Conservation (phyloP, 2,888 invertebrate genomes). For the Phoenoteleia sp. region DNA sequence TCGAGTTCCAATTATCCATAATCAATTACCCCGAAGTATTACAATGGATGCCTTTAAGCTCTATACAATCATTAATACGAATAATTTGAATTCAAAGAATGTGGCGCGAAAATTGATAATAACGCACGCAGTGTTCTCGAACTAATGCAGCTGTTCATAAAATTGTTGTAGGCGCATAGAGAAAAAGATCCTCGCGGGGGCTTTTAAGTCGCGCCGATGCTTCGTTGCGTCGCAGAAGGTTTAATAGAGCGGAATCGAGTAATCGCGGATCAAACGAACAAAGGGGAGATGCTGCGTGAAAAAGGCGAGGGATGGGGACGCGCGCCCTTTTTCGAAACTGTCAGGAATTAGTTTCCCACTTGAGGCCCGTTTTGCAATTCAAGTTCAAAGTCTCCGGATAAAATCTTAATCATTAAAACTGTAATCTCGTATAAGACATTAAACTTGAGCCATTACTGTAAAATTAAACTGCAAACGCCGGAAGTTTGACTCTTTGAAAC, state of each 20-base stretch:
- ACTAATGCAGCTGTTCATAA: conserved; percentile 30
- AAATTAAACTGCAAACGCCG: conserved; percentile 21
- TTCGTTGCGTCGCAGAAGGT: conserved; percentile 36
- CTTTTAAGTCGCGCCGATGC: conserved; percentile 40
- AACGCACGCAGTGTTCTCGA: conserved; percentile 10
- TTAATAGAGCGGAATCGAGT: conserved; percentile 63
- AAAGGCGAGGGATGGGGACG: conserved; percentile 8
- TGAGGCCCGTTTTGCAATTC: conserved; percentile 21
- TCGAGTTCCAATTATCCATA: background rate
- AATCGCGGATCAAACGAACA: conserved; percentile 54
- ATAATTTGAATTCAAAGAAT: conserved; percentile 21
- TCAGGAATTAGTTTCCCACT: conserved; percentile 20
- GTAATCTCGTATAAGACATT: conserved; percentile 44
- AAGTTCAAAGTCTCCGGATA: conserved; percentile 48
- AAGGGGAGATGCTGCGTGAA: conserved; percentile 29
- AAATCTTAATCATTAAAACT: conserved; percentile 52
- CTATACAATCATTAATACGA: conserved; percentile 23
- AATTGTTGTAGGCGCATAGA: conserved; percentile 35
- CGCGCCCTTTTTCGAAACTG: background rate
- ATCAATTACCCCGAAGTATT: conserved; percentile 24
- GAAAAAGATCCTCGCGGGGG: conserved; percentile 8
- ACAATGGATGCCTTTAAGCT: conserved; percentile 12
- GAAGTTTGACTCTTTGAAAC: conserved; percentile 27
- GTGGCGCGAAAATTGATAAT: conserved; percentile 35
- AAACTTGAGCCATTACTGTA: conserved; percentile 42